A percentile compares a stretch with the other conserved stretches of the same genome.
phyloP scores from a whole-genome alignment of 2,113 vertebrate species.

The Malurus melanocephalus region DNA sequence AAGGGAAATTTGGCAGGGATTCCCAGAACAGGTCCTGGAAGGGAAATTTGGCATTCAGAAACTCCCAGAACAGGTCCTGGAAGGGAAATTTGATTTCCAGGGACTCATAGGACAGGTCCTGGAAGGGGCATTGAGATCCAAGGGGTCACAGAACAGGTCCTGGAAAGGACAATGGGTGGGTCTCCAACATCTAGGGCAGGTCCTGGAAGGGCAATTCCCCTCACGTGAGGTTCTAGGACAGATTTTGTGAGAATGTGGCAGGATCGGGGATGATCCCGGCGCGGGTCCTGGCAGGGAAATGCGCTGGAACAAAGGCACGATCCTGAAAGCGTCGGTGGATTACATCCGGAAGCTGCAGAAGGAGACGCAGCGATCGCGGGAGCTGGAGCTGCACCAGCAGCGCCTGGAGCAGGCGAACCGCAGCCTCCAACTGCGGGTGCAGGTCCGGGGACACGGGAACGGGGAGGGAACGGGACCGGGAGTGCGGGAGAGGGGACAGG shows the following conservation, averaged over 20 bases:
- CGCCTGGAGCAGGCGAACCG: not conserved
- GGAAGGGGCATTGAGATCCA: too few species aligned
- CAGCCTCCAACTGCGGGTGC: not conserved
- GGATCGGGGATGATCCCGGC: not conserved
- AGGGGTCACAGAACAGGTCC: not conserved
- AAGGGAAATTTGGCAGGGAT: too few species aligned
- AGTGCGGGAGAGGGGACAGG: too few species aligned
- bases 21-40: not conserved
- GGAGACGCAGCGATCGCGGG: conserved; percentile 82
- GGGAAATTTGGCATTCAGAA: too few species aligned
- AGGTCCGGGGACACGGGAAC: not conserved
- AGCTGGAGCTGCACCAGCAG: conserved; percentile 72
- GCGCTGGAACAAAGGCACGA: conserved; percentile 92
- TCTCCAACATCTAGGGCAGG: not conserved
- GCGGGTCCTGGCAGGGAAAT: conserved; percentile 71
- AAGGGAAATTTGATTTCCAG: too few species aligned
- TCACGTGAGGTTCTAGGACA: too few species aligned
- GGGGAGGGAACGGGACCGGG: not conserved
- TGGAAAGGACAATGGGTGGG: not conserved
- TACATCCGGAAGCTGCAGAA: conserved; percentile 91
- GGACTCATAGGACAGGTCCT: too few species aligned
- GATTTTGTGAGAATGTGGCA: too few species aligned
- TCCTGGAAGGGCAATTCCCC: not conserved
- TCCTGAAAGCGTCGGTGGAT: conserved; percentile 90
- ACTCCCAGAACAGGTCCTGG: too few species aligned